Evolutionary conservation across 2,113 vertebrate genomes (phyloP), one percentile per base, ranked within the genome.

Genomic region (Felis chaus): DNA sequence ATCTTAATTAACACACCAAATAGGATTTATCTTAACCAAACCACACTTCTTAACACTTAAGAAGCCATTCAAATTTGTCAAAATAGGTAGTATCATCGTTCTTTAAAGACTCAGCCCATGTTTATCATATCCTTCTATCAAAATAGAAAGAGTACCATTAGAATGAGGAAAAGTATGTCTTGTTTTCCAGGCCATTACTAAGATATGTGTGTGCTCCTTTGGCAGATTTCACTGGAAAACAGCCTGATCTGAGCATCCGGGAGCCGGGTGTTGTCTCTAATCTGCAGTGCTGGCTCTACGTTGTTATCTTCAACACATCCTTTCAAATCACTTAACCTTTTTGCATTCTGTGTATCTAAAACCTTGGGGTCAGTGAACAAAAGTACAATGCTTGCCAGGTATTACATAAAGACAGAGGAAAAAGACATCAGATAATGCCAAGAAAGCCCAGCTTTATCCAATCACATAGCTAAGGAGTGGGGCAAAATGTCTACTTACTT

Each of bases 31-130:
- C 13, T 33, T 4, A 13, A 80, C 41, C 23, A 33, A 81, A 61
- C 0, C 8, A 31, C 0, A 1, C 45, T 55, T 57, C 50, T 57
- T 0, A 0, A 33, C 4, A 66, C 6, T 1, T 18, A 74, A 84
- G 5, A 8, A 94, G 4, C 5, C 79, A 7, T 7, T 5, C 15
- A 16, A 19, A 81, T 79, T 19, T 80, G 16, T 18, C n/a, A 80
- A 41, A 23, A 73, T 0, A 3, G 9, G n/a, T 85, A 65, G 39
- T 8, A 31, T 61, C 63, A 13, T 1, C 57, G 53, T 89, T 53
- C 53, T 74, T 66, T 89, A 15, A 84, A 80, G 0, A 12, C 13
- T 78, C 71, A 39, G 48, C 55, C 33, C 33, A 21, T 0, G 0
- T 25, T 48, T 57, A 78, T 27, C n/a, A 61, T 73, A 80, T 27